phyloP scores from a whole-genome alignment of 2,797 vertebrate genomes.

The Tympanoctomys barrerae region DNA sequence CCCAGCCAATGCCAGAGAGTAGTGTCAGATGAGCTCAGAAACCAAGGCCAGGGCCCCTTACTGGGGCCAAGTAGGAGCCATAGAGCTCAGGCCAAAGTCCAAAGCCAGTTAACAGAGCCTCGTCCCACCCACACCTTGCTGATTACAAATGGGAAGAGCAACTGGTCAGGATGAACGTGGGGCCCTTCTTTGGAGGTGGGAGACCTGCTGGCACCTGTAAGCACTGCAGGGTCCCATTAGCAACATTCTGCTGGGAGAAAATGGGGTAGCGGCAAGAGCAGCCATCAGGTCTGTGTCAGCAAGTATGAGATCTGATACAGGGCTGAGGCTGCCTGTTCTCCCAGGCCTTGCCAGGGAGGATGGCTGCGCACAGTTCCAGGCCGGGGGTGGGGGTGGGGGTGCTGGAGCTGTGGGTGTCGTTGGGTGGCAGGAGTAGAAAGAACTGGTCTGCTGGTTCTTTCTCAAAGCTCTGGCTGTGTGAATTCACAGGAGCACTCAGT shows the following conservation, averaged over 20 bases:
- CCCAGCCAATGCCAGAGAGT: constrained; percentile 38
- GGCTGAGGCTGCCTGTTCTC: constrained; percentile 42
- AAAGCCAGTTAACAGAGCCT: constrained; percentile 20
- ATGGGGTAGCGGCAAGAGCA: constrained; percentile 21
- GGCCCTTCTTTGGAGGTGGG: neutral
- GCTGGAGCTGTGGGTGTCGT: constrained; percentile 35
- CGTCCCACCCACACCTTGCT: constrained; percentile 44
- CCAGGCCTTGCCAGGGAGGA: constrained; percentile 71
- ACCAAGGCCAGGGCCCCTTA: constrained; percentile 77
- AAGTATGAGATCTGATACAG: constrained; percentile 76
- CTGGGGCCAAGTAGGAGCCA: constrained; percentile 60
- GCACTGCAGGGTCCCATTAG: neutral
- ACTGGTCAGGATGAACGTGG: neutral
- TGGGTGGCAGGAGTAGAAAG: constrained; percentile 62
- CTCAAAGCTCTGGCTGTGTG: neutral
- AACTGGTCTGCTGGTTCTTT: constrained; percentile 40
- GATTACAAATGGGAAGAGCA: constrained; percentile 61
- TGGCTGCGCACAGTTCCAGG: constrained; percentile 29
- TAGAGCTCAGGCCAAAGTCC: constrained; percentile 70
- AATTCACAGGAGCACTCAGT: neutral
- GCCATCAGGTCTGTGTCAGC: constrained; percentile 79
- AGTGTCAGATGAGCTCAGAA: constrained; percentile 74
- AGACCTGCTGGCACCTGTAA: neutral
- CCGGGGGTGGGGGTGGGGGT: constrained; percentile 6
- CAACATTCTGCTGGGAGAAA: neutral